Conservation (phyloP, 2,113 vertebrate species). For the Excalfactoria chinensis region DNA sequence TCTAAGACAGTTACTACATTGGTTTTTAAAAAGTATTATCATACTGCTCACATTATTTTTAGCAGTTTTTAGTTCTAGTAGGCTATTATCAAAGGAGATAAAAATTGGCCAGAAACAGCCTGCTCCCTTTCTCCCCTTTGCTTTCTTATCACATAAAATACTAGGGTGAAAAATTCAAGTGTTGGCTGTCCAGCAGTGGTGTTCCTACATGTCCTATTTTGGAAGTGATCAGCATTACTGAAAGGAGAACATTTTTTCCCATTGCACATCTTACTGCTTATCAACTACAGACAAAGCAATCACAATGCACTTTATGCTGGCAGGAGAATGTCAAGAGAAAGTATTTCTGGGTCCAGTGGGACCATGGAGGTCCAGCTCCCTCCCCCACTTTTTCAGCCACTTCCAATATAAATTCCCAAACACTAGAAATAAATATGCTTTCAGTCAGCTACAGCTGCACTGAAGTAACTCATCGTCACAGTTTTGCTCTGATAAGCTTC, state of each 20-base stretch:
- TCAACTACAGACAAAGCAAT: neutral
- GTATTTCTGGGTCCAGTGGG: neutral
- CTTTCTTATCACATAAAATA: neutral
- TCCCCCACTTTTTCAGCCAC: rapidly evolving
- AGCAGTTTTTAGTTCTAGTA: neutral
- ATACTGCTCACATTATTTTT: neutral
- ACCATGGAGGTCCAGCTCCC: neutral
- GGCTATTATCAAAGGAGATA: neutral
- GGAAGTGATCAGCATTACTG: neutral
- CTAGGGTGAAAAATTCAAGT: neutral
- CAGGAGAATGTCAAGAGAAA: rapidly evolving
- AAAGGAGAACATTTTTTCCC: neutral
- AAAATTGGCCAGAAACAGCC: neutral
- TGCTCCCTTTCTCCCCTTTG: neutral
- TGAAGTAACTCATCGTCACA: neutral
- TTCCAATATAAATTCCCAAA: neutral
- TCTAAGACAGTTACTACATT: neutral
- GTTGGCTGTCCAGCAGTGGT: neutral
- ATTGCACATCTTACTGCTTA: neutral
- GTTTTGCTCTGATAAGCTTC: neutral
- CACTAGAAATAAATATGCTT: neutral
- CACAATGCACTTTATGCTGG: rapidly evolving
- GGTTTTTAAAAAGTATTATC: neutral
- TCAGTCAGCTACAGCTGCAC: neutral
- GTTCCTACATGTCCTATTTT: neutral